Base-by-base conservation (phyloP, 2,113 vertebrate genomes). In the Ceuthmochares aereus region DNA sequence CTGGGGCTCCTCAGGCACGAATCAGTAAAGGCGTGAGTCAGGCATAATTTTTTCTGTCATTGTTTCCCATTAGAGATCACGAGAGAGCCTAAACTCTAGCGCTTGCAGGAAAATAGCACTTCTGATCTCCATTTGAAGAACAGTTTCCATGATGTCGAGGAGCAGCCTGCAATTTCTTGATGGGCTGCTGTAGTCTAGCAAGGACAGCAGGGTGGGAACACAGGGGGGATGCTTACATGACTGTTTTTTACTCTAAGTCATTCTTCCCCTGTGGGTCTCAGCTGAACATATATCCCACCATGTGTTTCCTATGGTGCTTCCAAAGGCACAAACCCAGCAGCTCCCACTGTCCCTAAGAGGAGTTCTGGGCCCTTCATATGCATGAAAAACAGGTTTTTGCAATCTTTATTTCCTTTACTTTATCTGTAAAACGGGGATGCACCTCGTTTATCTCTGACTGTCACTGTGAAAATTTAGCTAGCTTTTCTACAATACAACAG, bases 11-110 rank as follows among this genome's bases (percentile, higher is more conserved):
- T 93, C 56, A 34, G 72, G 34, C 29, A 34, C 77, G 87, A 91
- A 77, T 82, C 95, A 89, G 63, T 27, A 43, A 63, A 43, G 59
- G 27, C 62, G 13, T 90, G 89, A 94, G 59, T 95, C 95, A 96
- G 81, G 70, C 69, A 25, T 21, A 9, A 4, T 70, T 80, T 77
- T 52, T 79, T 66, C 93, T 60, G 62, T 60, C 49, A 27, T 85
- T 77, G 60, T 92, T 93, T 90, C 37, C 79, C 17, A 0, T 60
- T 51, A 13, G 51, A 74, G 45, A 80, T 58, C 6, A 7, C 62
- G 82, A 87, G 54, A 74, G 84, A 94, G 54, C 55, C 47, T 12
- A 5, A 84, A 81, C 78, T 36, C 30, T 84, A 74, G 51, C 14
- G 0, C 52, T 86, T 19, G 76, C 7, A 42, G 47, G 56, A 55